These are phyloP conservation scores for Agrotis clavis DNA, from an alignment of 2,888 invertebrate genomes.

Conservation along the genomic window DNA sequence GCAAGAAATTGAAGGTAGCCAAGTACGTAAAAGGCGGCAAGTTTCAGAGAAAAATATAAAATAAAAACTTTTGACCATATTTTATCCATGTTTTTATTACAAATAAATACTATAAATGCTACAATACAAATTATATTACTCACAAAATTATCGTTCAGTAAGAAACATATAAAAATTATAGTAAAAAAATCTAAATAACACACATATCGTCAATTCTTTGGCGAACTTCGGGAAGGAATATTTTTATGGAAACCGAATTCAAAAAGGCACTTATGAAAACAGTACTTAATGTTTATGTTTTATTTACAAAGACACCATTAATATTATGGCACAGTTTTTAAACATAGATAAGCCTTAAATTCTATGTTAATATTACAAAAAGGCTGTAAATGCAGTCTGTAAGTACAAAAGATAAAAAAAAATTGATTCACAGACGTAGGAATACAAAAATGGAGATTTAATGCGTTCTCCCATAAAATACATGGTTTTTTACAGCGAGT, in stretches of 20 bases:
- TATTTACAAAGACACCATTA: slow-evolving; percentile 70
- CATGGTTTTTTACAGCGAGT: neutral
- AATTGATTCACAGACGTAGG: slow-evolving; percentile 7
- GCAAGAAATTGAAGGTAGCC: too few species aligned
- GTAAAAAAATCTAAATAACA: slow-evolving; percentile 67
- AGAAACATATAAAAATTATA: slow-evolving; percentile 70
- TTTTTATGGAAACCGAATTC: slow-evolving; percentile 50
- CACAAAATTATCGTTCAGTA: slow-evolving; percentile 72
- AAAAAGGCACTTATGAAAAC: slow-evolving; percentile 50
- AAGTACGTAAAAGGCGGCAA: neutral
- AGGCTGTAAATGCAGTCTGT: slow-evolving; percentile 69
- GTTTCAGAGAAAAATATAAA: neutral
- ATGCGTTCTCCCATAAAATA: neutral
- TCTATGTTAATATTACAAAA: slow-evolving; percentile 52
- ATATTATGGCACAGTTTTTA: slow-evolving; percentile 58
- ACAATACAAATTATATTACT: slow-evolving; percentile 78
- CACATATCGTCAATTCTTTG: slow-evolving; percentile 67
- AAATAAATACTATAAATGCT: slow-evolving; percentile 83
- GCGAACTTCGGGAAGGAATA: slow-evolving; percentile 60
- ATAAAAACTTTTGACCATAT: slow-evolving; percentile 8
- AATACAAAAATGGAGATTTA: slow-evolving; percentile 4
- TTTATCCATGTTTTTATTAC: slow-evolving; percentile 76
- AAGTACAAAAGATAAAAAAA: slow-evolving; percentile 44
- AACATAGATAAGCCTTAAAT: slow-evolving; percentile 49
- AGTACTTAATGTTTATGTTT: slow-evolving; percentile 55